These are phyloP conservation scores for Cyrtodaria siliqua DNA, from an alignment of 2,888 invertebrate species.

Conservation along the genomic window DNA sequence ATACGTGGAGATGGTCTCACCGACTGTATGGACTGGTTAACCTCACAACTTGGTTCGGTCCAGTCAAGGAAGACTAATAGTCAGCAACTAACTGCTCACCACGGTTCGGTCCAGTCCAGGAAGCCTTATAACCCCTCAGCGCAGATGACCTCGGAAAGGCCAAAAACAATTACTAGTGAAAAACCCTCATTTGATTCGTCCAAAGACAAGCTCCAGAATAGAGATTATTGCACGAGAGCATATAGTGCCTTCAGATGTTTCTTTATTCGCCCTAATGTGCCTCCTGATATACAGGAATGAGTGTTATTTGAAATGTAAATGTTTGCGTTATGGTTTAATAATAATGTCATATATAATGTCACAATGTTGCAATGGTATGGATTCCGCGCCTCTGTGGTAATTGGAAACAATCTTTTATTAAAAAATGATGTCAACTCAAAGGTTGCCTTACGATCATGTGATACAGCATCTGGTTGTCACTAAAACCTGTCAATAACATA, in stretches of 20 bases:
- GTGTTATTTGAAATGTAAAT: background rate
- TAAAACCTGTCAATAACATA: too few relatives aligned
- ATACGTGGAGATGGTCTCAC: conserved; percentile 77
- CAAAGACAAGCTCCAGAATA: conserved; percentile 57
- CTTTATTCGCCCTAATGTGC: conserved; percentile 72
- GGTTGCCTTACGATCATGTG: too few relatives aligned
- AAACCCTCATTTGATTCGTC: conserved; percentile 25
- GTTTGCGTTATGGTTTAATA: too few relatives aligned
- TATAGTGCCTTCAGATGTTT: conserved; percentile 81
- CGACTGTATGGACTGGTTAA: conserved; percentile 80
- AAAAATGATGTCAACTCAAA: too few relatives aligned
- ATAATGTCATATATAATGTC: too few relatives aligned
- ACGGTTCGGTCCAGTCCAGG: conserved; percentile 65
- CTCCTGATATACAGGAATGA: conserved; percentile 46
- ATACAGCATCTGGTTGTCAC: too few relatives aligned
- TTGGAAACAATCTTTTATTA: too few relatives aligned
- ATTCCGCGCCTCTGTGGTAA: too few relatives aligned
- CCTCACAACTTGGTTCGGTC: conserved; percentile 73
- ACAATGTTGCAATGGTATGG: too few relatives aligned
- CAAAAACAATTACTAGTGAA: background rate
- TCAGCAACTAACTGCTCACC: conserved; percentile 70
- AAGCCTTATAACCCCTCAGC: conserved; percentile 4
- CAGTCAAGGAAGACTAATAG: conserved; percentile 15
- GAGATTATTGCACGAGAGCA: conserved; percentile 77
- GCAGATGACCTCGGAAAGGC: conserved; percentile 24